Base-by-base conservation (phyloP, 1,140 invertebrate species). In the Drosophila grimshawi region DNA sequence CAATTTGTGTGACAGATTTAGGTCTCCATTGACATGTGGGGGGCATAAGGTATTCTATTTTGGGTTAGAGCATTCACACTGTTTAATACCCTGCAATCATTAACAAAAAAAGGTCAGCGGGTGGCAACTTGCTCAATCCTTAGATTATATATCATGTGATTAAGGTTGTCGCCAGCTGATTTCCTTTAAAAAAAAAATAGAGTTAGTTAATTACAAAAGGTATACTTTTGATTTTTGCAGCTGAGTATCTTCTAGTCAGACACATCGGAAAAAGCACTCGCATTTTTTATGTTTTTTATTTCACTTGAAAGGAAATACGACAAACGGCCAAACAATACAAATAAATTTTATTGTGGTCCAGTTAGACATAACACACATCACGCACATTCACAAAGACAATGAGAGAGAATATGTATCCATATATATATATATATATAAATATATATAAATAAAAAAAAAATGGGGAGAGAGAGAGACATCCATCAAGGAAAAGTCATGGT, bases 261-360 rank as follows among this genome's bases (percentile, higher is more conserved):
- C 39, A 41, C 4, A n/a, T 0, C 4, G 10, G 39, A 7, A 2
- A 7, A 3, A 7, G 10, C 39, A n/a, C 3, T 43, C 3, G 3
- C 39, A 43, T 43, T 43, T 43, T n/a, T 43, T n/a, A 3, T 10
- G 39, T 41, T 41, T 41, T 41, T 43, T 43, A 43, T 43, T 43
- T 43, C 10, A n/a, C 39, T 43, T 43, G 39, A 43, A 43, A 43
- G 57, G 10, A 45, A 43, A 30, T 33, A 61, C 72, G 52, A 63
- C 78, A 80, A 76, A 63, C 29, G 68, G 61, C 65, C 48, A 66
- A 81, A 81, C 52, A 81, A 81, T 81, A 81, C 69, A 81, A 77
- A 81, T 81, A 81, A 74, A 81, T 81, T 81, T 81, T 81, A 78
- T 81, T 81, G 79, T 81, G 79, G 79, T 74, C 79, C 78, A 73